Conservation (phyloP, 1,140 invertebrate species). For the Oncopodura yosiiana region DNA sequence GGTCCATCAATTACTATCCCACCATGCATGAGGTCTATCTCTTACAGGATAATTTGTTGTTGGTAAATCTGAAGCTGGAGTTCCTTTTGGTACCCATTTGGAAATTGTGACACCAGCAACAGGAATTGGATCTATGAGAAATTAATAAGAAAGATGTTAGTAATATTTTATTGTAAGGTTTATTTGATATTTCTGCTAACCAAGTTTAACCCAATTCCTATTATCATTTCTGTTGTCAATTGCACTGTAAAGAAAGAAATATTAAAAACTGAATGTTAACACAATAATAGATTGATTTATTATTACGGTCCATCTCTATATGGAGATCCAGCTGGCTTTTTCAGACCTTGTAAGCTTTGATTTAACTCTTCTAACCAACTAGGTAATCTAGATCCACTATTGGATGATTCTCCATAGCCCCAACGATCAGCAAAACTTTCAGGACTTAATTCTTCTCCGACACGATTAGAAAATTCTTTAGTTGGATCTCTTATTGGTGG, state of each 20-base stretch:
- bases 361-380: constrained; percentile 31
- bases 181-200: too few relatives aligned
- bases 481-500: background rate
- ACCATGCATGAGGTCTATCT: constrained; percentile 26
- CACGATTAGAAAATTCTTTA: constrained; percentile 21
- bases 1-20: constrained; percentile 28
- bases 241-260: too few relatives aligned
- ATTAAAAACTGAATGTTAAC: too few relatives aligned
- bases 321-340: background rate
- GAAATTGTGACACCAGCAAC: constrained; percentile 31
- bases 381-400: constrained; percentile 22
- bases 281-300: too few relatives aligned
- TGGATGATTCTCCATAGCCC: constrained; percentile 21
- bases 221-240: constrained; percentile 22
- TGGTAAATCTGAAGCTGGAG: constrained; percentile 25
- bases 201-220: constrained; percentile 34
- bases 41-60: constrained; percentile 24
- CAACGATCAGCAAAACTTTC: constrained; percentile 32
- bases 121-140: constrained; percentile 32
- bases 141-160: too few relatives aligned
- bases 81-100: constrained; percentile 35
- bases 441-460: constrained; percentile 28
- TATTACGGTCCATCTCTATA: background rate
- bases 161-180: too few relatives aligned
- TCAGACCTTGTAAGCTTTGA: background rate